A percentile compares a stretch with the other conserved stretches of the same genome.
Conservation (phyloP, 2,888 invertebrate species). For the Bombylius major region DNA sequence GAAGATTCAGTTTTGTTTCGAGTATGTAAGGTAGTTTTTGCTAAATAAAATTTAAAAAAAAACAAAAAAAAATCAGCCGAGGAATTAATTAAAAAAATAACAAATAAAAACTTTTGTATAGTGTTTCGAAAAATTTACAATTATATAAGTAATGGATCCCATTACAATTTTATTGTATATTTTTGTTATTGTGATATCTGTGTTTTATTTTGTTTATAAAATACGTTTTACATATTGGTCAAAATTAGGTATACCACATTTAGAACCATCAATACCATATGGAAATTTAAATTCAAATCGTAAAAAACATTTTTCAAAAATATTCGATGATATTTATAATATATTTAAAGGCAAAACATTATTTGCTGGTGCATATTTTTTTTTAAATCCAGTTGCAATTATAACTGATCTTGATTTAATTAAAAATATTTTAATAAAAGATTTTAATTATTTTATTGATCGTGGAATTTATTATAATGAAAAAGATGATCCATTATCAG, state of each 20-base stretch:
- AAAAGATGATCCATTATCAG: constrained; percentile 31
- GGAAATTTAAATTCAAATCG: constrained; percentile 8
- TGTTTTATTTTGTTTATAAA: not conserved
- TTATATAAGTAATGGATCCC: too few relatives aligned
- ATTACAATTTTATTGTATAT: too few relatives aligned
- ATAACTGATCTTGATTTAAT: constrained; percentile 30
- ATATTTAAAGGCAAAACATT: constrained; percentile 22
- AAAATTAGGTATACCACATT: constrained; percentile 9
- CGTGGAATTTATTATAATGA: constrained; percentile 29
- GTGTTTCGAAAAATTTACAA: too few relatives aligned
- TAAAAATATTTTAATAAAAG: constrained; percentile 23
- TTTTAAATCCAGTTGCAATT: constrained; percentile 24
- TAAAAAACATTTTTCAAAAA: not conserved
- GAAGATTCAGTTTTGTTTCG: too few relatives aligned
- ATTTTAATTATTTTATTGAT: constrained; percentile 27
- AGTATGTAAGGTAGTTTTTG: too few relatives aligned
- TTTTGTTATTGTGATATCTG: not conserved
- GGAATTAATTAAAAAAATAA: too few relatives aligned
- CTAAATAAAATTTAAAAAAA: too few relatives aligned
- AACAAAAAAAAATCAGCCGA: too few relatives aligned
- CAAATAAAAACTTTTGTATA: too few relatives aligned
- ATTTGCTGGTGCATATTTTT: constrained; percentile 28
- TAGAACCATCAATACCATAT: constrained; percentile 10
- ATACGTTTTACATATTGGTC: constrained; percentile 11
- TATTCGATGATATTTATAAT: constrained; percentile 18